Evolutionary conservation across 1,140 invertebrate genomes (phyloP), one percentile per base, ranked within the genome.

Genomic region (Nylanderia fulva): DNA sequence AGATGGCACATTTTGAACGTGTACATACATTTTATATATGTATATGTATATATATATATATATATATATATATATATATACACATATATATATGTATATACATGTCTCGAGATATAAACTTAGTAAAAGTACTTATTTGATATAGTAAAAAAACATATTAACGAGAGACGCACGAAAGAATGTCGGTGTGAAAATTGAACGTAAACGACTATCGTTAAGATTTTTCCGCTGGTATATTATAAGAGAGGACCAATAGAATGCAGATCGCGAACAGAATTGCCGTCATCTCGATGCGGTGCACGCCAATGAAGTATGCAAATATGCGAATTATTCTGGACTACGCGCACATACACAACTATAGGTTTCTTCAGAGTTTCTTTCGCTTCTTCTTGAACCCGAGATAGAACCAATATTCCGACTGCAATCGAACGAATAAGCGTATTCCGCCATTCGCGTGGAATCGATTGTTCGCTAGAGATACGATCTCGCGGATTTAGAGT

Each of bases 241-340:
- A 52, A 77, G 24, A 3, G 18, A 56, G 36, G 61, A 15, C 24
- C 68, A 58, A 58, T 56, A 18, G 45, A 66, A 36, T 24, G 13
- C 15, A 5, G 42, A 39, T 52, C 18, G 56, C 48, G 76, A 54
- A 18, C 13, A 24, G 24, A 69, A 80, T 69, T 80, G 33, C 29
- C 2, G 15, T 48, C 45, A 15, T 79, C 7, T 36, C 42, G n/a
- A 39, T 54, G 42, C 9, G 21, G 15, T n/a, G 21, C 75, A 36
- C 21, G 27, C 24, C 42, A 48, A 42, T 21, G 0, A 80, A 69
- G 45, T 69, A 80, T 56, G 76, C 64, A 80, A 80, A 80, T 80
- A n/a, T 80, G 76, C 42, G 21, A 69, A 79, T 68, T 45, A 69
- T 33, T 79, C 76, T 39, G 42, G 15, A 56, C 33, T 24, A 9